Evolutionary conservation across 2,888 invertebrate species (phyloP).

Genomic region (Subacronicta megacephala): DNA sequence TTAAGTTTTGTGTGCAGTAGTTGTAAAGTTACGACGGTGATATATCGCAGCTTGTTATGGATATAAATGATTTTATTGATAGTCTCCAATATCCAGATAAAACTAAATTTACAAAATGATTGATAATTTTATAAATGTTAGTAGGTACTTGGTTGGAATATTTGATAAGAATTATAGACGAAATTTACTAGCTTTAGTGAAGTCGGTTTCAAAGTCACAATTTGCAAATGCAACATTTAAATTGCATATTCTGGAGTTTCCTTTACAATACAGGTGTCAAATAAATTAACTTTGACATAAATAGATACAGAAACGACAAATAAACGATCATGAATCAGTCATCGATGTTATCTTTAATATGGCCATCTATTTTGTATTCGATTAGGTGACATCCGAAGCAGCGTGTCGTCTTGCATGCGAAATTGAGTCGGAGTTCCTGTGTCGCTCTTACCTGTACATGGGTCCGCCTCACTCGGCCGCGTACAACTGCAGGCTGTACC

Average conservation of each 20-base stretch:
- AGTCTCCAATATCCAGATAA: constrained; percentile 3
- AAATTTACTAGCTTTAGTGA: background rate
- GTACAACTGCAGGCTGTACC: constrained; percentile 97
- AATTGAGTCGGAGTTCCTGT: constrained; percentile 97
- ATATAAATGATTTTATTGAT: constrained; percentile 16
- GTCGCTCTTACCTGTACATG: constrained; percentile 95
- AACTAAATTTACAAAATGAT: constrained; percentile 18
- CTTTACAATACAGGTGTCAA: constrained; percentile 14
- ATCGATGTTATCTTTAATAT: constrained; percentile 44
- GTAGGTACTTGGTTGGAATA: background rate
- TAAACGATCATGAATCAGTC: constrained; percentile 41
- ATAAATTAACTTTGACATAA: constrained; percentile 29
- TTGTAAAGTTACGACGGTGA: constrained; percentile 38
- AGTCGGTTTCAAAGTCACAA: background rate
- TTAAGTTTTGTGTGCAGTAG: constrained; percentile 29
- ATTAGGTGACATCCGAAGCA: constrained; percentile 94
- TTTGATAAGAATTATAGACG: background rate
- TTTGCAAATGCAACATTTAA: background rate
- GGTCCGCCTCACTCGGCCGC: constrained; percentile 94
- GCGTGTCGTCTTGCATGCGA: constrained; percentile 97
- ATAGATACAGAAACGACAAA: constrained; percentile 22
- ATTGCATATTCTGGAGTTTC: background rate
- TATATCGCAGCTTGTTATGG: constrained; percentile 27
- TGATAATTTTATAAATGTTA: background rate
- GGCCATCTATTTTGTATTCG: constrained; percentile 54